phyloP scores from a whole-genome alignment of 2,797 vertebrate species.

The Acipenser transmontanus region DNA sequence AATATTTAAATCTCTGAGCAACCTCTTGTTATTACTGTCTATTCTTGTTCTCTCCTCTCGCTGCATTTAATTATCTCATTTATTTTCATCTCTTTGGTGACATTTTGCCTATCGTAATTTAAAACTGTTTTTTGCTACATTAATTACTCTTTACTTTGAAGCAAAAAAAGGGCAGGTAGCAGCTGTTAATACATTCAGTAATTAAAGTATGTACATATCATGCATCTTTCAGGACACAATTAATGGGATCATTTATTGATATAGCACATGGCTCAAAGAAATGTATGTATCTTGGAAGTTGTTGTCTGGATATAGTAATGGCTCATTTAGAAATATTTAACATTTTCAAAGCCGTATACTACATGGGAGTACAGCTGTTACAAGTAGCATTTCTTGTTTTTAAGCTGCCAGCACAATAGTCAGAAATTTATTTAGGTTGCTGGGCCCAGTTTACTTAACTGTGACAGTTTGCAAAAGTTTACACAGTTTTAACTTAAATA shows the following conservation, averaged over 20 bases:
- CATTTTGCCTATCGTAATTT: conserved; percentile 32
- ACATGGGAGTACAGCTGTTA: too few species aligned
- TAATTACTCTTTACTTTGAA: conserved; percentile 28
- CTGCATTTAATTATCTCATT: too few species aligned
- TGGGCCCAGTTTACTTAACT: too few species aligned
- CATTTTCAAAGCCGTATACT: background rate
- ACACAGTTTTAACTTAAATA: too few species aligned
- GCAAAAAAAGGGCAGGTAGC: conserved; percentile 35
- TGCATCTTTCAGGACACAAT: conserved; percentile 37
- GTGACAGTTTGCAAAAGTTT: too few species aligned
- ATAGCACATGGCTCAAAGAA: conserved; percentile 18
- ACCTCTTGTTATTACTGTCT: too few species aligned
- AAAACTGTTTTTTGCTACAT: conserved; percentile 21
- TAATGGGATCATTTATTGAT: conserved; percentile 35
- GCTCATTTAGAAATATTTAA: background rate
- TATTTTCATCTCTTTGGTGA: conserved; percentile 20
- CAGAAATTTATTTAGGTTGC: too few species aligned
- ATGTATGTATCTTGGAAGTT: conserved; percentile 17
- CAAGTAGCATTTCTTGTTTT: too few species aligned
- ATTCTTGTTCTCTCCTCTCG: too few species aligned
- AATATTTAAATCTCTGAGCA: too few species aligned
- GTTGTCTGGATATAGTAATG: conserved; percentile 12
- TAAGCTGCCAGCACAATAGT: too few species aligned
- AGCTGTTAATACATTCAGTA: conserved; percentile 36
- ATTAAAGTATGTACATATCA: conserved; percentile 58